phyloP scores from a whole-genome alignment of 2,113 vertebrate genomes.

The Eclectus roratus region DNA sequence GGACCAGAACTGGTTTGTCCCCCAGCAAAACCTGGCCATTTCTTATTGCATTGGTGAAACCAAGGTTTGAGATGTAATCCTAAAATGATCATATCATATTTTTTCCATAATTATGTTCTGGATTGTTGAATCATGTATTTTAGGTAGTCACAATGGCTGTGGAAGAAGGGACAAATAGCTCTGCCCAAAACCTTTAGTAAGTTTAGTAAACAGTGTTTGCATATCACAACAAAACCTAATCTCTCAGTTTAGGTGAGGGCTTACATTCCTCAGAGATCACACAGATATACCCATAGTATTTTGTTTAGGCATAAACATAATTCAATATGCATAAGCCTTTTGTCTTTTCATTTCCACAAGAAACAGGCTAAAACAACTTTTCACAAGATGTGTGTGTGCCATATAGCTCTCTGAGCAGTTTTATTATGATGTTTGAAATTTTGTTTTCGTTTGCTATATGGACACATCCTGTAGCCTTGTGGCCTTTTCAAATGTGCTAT shows the following conservation, averaged over 20 bases:
- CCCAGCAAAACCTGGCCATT: not conserved
- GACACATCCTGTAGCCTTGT: not conserved
- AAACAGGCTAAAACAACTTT: not conserved
- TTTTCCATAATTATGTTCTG: constrained; percentile 3
- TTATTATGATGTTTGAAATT: not conserved
- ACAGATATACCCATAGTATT: too few species aligned
- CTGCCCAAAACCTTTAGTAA: not conserved
- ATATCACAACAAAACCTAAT: not conserved
- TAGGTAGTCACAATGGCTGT: not conserved
- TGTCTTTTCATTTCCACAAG: not conserved
- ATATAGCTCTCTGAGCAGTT: not conserved
- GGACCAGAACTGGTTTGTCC: not conserved
- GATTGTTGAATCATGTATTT: not conserved
- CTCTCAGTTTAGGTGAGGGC: not conserved
- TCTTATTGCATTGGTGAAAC: constrained; percentile 24
- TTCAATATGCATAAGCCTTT: not conserved
- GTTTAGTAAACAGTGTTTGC: not conserved
- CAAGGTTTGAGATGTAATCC: constrained; percentile 1
- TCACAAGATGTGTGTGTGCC: fast-evolving
- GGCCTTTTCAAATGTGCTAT: not conserved
- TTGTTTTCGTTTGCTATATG: not conserved
- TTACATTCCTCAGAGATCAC: not conserved
- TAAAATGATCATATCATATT: not conserved
- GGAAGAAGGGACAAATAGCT: not conserved
- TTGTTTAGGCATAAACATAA: not conserved